Evolutionary conservation across 2,888 invertebrate species (phyloP), one percentile per base, ranked within the genome.

Genomic region (Meiosimyza platycephala): DNA sequence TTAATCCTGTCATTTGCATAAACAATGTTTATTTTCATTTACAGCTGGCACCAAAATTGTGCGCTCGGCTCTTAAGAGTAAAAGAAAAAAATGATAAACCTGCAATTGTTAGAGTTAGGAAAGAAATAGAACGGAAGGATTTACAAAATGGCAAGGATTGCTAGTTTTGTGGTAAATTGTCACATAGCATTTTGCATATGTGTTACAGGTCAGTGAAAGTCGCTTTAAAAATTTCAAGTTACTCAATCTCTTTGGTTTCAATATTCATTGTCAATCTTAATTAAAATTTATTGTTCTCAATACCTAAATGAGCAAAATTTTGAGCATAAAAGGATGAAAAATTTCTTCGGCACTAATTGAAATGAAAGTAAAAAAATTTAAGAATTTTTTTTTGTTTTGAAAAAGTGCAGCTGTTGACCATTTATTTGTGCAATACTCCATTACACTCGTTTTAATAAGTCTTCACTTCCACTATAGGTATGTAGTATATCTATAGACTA

Each of bases 211-310:
- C 13, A 28, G 6, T 22, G 22, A 22, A 22, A 3, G 22, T 28
- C 4, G 28, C 28, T 28, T 28, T 28, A 3, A 0, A 28, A 28
- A 28, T 28, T 28, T 28, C 28, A 3, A 28, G 28, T 28, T 28
- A 28, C 4, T 48, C 22, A 50, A 6, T 54, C 55, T 6, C 11
- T 57, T n/a, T 55, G 40, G 40, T 15, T 65, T n/a, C 5, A 48
- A 50, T 62, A 50, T 2, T n/a, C 18, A n/a, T 12, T 60, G 47
- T 51, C 62, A 60, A 60, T 51, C 18, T 69, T 60, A 69, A 69
- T 69, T 69, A 69, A 16, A 50, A 69, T 60, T 69, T 16, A 62
- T 69, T 69, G 69, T 69, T 28, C 51, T 60, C 33, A 50, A 51
- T 40, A 22, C 15, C 16, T 12, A 68, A 68, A 68, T 68, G 68